Evolutionary conservation across 2,113 vertebrate genomes (phyloP).

Genomic region (Polypterus bichir): DNA sequence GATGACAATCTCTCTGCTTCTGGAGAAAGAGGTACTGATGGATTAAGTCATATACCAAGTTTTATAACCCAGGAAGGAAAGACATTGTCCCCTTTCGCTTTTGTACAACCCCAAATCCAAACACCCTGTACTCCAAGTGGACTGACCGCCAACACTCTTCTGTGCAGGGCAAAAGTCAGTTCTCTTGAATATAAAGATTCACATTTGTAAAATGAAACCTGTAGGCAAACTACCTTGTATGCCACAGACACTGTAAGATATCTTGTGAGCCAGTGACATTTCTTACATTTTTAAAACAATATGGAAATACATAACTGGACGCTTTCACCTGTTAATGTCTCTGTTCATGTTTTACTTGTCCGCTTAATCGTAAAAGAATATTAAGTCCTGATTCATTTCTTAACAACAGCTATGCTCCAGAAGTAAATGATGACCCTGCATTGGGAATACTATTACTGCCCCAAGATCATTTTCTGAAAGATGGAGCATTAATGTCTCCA

Average conservation of each 20-base stretch:
- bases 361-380: conserved; percentile 30
- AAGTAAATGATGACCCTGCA: conserved; percentile 12
- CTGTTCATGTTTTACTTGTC: conserved; percentile 34
- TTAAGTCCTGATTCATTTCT: conserved; percentile 58
- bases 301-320: conserved; percentile 35
- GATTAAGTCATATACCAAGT: not conserved
- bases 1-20: conserved; percentile 37
- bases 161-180: conserved; percentile 18
- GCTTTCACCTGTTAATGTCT: conserved; percentile 36
- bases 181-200: too few species aligned
- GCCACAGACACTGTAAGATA: conserved; percentile 18
- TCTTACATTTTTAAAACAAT: conserved; percentile 22
- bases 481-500: conserved; percentile 23
- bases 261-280: not conserved
- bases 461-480: conserved; percentile 58
- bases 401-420: conserved; percentile 30
- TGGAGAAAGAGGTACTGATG: conserved; percentile 14
- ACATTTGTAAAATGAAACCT: too few species aligned
- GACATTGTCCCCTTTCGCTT: conserved; percentile 29
- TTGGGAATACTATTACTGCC: conserved; percentile 39
- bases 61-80: conserved; percentile 3
- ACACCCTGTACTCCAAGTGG: conserved; percentile 29
- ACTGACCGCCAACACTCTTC: conserved; percentile 23
- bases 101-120: conserved; percentile 22
- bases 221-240: conserved; percentile 21